Evolutionary conservation across 1,140 invertebrate species (phyloP).

Genomic region (Chironomus striatipennis): DNA sequence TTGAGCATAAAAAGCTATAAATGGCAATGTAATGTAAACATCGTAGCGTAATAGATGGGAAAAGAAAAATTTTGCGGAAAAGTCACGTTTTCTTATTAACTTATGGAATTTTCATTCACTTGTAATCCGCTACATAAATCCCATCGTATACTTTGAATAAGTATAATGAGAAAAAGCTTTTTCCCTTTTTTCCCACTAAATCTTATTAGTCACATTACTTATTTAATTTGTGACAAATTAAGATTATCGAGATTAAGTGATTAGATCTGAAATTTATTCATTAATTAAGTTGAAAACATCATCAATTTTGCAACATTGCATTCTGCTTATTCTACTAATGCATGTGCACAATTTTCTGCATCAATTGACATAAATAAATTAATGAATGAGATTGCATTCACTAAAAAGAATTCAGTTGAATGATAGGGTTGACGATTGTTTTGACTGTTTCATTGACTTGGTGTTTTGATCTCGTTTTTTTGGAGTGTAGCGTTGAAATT

Average conservation of each 20-base stretch:
- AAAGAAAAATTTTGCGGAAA: background rate
- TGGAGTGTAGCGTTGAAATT: too few relatives aligned
- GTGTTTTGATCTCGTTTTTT: too few relatives aligned
- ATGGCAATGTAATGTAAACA: background rate
- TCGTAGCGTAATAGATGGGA: background rate
- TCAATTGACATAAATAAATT: background rate
- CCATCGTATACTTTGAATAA: too few relatives aligned
- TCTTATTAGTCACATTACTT: background rate
- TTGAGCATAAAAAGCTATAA: too few relatives aligned
- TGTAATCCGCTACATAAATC: background rate
- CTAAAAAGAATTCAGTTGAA: background rate
- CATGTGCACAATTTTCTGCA: background rate
- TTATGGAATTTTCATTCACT: background rate
- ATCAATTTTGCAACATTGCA: too few relatives aligned
- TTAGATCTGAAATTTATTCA: too few relatives aligned
- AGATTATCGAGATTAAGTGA: background rate
- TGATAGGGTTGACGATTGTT: too few relatives aligned
- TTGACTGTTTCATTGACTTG: too few relatives aligned
- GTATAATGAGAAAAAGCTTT: too few relatives aligned
- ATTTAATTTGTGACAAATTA: background rate
- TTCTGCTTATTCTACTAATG: background rate
- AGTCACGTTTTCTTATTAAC: constrained; percentile 10
- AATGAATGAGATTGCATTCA: background rate
- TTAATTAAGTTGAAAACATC: too few relatives aligned
- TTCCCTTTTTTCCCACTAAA: too few relatives aligned